Base-by-base conservation (phyloP, 2,113 vertebrate genomes). In the Buteo buteo region DNA sequence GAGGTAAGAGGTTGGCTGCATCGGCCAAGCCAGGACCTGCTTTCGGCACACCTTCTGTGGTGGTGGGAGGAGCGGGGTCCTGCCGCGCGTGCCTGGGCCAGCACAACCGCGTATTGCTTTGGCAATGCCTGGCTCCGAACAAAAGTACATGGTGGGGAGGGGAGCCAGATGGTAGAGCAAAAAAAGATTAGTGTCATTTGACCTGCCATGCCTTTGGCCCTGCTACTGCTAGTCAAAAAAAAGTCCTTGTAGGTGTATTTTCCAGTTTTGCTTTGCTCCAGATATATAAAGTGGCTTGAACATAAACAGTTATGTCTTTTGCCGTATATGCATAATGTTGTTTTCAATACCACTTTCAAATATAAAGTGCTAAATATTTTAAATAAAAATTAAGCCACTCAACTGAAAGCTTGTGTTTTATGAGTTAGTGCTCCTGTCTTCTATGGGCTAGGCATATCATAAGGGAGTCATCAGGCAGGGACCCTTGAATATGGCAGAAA, bases 21-120 rank as follows among this genome's bases (percentile, higher is more conserved):
- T 16, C 0, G 2, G 29, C 31, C 42, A 32, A 1, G 1, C 22
- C 61, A 59, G 44, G 40, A 24, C 21, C 9, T n/a, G 28, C n/a
- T 66, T 19, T 38, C 47, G 38, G 4, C 22, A 4, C 10, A 1
- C n/a, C 16, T 34, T 10, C 20, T 7, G 55, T 16, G 44, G 17
- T 6, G 52, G 19, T 4, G 49, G 31, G 42, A 18, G 28, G 13
- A 42, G 45, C 45, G 34, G 58, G 58, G 67, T 38, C n/a, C 40
- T 15, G 2, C 26, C 0, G 0, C 2, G 0, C 17, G 10, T 44
- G n/a, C 28, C 29, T 2, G 54, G 64, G n/a, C 82, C 7, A 54
- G 57, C 32, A 42, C 4, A 4, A 0, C n/a, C n/a, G 0, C 6
- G 1, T 2, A 1, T 5, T 7, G 47, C 61, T 88, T 67, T 64